Evolutionary conservation across 2,888 invertebrate genomes (phyloP), one percentile per base, ranked within the genome.

Genomic region (Hydraecia micacea): DNA sequence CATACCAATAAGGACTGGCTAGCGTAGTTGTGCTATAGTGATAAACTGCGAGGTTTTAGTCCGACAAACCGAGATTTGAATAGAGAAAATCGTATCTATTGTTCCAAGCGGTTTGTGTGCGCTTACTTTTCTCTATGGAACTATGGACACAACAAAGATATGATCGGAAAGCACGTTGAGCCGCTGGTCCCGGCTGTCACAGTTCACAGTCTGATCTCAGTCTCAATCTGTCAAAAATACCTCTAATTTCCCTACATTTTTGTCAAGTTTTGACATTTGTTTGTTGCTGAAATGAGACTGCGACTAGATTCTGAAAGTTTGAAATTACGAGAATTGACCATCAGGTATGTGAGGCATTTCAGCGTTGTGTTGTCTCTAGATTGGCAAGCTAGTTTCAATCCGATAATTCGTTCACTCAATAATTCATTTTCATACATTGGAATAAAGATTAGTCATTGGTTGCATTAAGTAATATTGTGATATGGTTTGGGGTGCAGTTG

Each of bases 1-100:
- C 91, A 90, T 90, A 88, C 75, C 73, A 86, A 90, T 89, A 66
- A 86, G 82, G 52, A 73, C 32, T 21, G 39, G 6, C 62, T 5
- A 13, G 25, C 46, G 46, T 18, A 28, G 4, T 42, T 42, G 15
- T 79, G 28, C 18, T n/a, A 46, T 39, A 21, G 25, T 73, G 74
- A 36, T 36, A 52, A 28, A 18, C 42, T 73, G 32, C 55, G n/a
- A 28, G 52, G 11, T 58, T 58, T 3, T 58, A 32, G 49, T 32
- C 15, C 5, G 69, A 52, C 15, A 32, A 49, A 13, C 32, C 4
- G 1, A 8, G 32, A 5, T 32, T 52, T 32, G 6, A 49, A 49
- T 68, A 32, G 32, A 32, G 5, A 25, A 68, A 49, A 46, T 32
- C 32, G 42, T 68, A 68, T 46, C 8, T 32, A 15, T 32, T 4